Base-by-base conservation (phyloP, 2,888 invertebrate genomes). In the Ophion ventricosus region DNA sequence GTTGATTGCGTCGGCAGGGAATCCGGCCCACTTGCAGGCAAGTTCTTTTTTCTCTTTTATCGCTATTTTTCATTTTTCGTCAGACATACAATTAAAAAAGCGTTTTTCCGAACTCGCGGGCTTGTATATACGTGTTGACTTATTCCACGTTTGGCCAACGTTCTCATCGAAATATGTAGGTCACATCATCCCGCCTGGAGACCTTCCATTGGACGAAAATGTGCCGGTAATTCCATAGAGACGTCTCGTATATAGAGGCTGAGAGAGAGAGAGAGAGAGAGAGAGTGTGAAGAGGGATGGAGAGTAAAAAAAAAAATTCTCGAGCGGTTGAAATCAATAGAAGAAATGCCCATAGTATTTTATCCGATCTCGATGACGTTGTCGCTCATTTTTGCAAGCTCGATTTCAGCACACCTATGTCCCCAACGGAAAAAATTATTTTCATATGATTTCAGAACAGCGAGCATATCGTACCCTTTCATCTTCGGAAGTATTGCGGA, bases 211-310 rank as follows among this genome's bases (percentile, higher is more conserved):
- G 79, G 82, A 80, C 73, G 79, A 80, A 70, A 70, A 85, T 80
- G 67, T 66, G 66, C 80, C 23, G 70, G 66, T 82, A 82, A 85
- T 82, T 85, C 82, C 69, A 70, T 72, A 59, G 73, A 63, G 84
- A 84, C 73, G 59, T 25, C 59, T 25, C 77, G n/a, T 74, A 10
- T 61, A 43, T 17, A 64, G 23, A 43, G 17, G 3, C 3, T 17
- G 4, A 49, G 14, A 59, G 20, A 59, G n/a, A 54, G 23, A 23
- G 35, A 17, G 54, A 79, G 59, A 49, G 70, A 43, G 64, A 70
- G 66, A 35, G 61, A 43, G 25, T n/a, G 66, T 17, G 63, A 61
- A 57, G 67, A 72, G 61, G 20, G 56, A 59, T 8, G 8, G 49
- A 20, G 43, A 66, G 25, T n/a, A 29, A 35, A 17, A 29, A 43